Percentiles rank a stretch among this genome's conserved stretches.
These are phyloP conservation scores for Boleophthalmus pectinirostris DNA, from an alignment of 2,113 vertebrate genomes.

Conservation along the genomic window DNA sequence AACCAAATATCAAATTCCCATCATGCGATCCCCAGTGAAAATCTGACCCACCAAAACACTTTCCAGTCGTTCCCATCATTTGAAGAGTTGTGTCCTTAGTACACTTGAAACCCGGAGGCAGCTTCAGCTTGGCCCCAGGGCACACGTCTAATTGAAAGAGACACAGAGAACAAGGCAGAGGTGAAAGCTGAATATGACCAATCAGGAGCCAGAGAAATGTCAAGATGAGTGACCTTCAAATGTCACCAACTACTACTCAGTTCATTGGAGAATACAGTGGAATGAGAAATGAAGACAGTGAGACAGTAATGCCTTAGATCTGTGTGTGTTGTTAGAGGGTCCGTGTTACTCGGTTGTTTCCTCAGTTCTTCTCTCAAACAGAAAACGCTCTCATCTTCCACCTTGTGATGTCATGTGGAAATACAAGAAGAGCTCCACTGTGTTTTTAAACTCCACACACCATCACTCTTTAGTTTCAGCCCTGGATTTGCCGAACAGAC, in stretches of 20 bases:
- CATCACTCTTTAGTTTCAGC: too few species aligned
- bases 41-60: slow-evolving; percentile 1
- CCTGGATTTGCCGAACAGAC: too few species aligned
- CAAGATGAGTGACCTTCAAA: slow-evolving; percentile 37
- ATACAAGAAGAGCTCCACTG: too few species aligned
- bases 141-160: slow-evolving; percentile 59
- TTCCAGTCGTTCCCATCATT: background rate
- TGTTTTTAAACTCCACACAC: too few species aligned
- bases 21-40: background rate
- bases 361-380: too few species aligned
- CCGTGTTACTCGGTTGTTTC: too few species aligned
- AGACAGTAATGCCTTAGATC: too few species aligned
- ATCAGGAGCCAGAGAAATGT: slow-evolving; percentile 58
- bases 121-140: slow-evolving; percentile 26
- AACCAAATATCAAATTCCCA: slow-evolving; percentile 28
- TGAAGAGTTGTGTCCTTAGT: slow-evolving; percentile 33
- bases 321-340: too few species aligned
- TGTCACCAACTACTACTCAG: background rate
- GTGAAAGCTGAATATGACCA: slow-evolving; percentile 48
- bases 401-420: too few species aligned
- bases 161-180: slow-evolving; percentile 48
- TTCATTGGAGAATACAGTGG: background rate
- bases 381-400: too few species aligned
- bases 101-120: slow-evolving; percentile 33
- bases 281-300: background rate